A percentile compares a stretch with the other conserved stretches of the same genome.
These are phyloP conservation scores for Gouania willdenowi DNA, from an alignment of 2,797 vertebrate genomes.

Conservation along the genomic window DNA sequence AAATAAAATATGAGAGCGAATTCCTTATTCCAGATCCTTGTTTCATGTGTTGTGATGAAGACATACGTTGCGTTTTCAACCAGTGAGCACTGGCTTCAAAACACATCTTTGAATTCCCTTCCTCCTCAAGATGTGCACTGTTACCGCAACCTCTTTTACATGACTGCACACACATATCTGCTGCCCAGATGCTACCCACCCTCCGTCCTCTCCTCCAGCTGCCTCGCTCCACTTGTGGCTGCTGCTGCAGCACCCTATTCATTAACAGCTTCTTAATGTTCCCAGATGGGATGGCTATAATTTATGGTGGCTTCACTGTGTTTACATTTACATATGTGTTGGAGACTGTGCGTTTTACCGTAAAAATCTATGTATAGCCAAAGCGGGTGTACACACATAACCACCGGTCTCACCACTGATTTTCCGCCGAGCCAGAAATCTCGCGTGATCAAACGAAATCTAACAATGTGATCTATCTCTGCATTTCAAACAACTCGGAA, in stretches of 20 bases:
- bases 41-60: slow-evolving; percentile 1
- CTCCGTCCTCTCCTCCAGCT: slow-evolving; percentile 37
- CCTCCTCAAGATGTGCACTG: slow-evolving; percentile 40
- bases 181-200: slow-evolving; percentile 67
- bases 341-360: slow-evolving; percentile 29
- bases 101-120: slow-evolving; percentile 39
- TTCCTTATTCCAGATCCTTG: slow-evolving; percentile 15
- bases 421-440: too few relatives aligned
- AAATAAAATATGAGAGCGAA: slow-evolving; percentile 22
- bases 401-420: too few relatives aligned
- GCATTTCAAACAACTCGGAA: too few relatives aligned
- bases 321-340: slow-evolving; percentile 37
- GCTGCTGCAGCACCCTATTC: slow-evolving; percentile 66
- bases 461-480: too few relatives aligned
- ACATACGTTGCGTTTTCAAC: slow-evolving; percentile 1
- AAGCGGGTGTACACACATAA: too few relatives aligned
- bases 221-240: slow-evolving; percentile 64
- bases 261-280: slow-evolving; percentile 77
- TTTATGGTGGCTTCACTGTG: slow-evolving; percentile 55
- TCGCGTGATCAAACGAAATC: too few relatives aligned
- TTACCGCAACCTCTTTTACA: slow-evolving; percentile 62
- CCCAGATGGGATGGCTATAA: slow-evolving; percentile 73
- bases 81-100: slow-evolving; percentile 36
- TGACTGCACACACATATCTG: slow-evolving; percentile 69
- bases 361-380: slow-evolving; percentile 45